phyloP scores from a whole-genome alignment of 2,797 vertebrate species.

The Synaphobranchus kaupii region DNA sequence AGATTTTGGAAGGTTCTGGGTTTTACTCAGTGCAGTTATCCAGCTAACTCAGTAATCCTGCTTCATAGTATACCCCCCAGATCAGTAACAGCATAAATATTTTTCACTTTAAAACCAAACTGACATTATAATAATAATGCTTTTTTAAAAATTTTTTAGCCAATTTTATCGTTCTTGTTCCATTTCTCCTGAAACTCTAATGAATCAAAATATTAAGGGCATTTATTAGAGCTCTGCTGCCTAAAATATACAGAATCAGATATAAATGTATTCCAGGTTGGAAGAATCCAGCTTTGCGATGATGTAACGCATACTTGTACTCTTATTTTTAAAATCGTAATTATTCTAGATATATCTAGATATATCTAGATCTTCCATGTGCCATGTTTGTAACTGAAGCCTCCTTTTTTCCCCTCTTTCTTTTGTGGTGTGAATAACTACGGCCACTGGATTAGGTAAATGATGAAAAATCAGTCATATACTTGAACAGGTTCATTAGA shows the following conservation, averaged over 20 bases:
- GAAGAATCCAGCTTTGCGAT: background rate
- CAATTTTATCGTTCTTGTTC: background rate
- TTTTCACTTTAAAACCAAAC: background rate
- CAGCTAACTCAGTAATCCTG: too few species aligned
- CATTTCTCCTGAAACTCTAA: background rate
- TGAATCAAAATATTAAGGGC: background rate
- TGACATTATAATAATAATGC: background rate
- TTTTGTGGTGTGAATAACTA: background rate
- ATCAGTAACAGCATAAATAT: background rate
- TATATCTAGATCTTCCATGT: background rate
- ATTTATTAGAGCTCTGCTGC: background rate
- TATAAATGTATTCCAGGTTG: background rate
- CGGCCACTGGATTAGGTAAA: background rate
- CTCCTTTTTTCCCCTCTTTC: too few species aligned
- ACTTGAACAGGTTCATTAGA: background rate
- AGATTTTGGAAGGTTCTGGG: too few species aligned
- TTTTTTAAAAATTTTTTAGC: too few species aligned
- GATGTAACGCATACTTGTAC: background rate
- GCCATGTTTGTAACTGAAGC: background rate
- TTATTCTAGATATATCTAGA: background rate
- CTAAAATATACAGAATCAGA: background rate
- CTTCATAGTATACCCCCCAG: too few species aligned
- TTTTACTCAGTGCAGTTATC: too few species aligned
- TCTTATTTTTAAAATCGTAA: background rate
- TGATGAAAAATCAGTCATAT: background rate